Evolutionary conservation across 2,113 vertebrate genomes (phyloP).

Genomic region (Butastur rufipennis): DNA sequence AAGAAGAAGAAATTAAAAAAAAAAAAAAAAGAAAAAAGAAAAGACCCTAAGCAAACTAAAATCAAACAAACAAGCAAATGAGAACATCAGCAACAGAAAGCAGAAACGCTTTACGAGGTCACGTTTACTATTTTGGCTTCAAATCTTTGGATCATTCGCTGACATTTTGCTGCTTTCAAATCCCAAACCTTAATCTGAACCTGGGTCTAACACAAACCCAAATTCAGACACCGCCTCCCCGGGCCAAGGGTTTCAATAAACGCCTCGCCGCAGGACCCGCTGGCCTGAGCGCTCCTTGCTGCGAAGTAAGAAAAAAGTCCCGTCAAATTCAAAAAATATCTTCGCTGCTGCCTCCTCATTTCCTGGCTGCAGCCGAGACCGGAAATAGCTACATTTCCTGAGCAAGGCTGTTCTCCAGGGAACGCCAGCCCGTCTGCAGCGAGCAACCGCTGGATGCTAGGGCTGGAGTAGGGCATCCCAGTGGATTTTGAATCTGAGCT

Average conservation of each 20-base stretch:
- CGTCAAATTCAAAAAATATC: constrained; percentile 30
- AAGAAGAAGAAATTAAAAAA: background rate
- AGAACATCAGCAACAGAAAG: background rate
- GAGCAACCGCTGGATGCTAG: background rate
- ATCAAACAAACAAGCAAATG: background rate
- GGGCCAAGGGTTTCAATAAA: background rate
- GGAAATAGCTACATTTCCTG: constrained; percentile 68
- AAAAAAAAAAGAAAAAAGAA: background rate
- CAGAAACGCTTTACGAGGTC: background rate
- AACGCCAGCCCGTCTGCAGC: background rate
- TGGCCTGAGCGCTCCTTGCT: background rate
- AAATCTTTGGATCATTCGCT: background rate
- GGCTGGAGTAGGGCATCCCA: background rate
- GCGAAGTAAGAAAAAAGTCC: background rate
- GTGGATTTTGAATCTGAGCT: background rate
- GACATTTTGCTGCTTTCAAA: background rate
- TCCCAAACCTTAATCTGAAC: background rate
- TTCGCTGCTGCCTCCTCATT: constrained; percentile 50
- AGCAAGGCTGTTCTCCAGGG: constrained; percentile 54
- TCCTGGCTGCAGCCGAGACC: constrained; percentile 45
- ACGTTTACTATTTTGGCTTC: background rate
- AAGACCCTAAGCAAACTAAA: background rate
- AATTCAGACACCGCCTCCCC: no score
- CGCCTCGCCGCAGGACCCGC: background rate
- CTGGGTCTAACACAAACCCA: background rate